Base-by-base conservation (phyloP, 2,888 invertebrate species). In the Trachelus iudaicus region DNA sequence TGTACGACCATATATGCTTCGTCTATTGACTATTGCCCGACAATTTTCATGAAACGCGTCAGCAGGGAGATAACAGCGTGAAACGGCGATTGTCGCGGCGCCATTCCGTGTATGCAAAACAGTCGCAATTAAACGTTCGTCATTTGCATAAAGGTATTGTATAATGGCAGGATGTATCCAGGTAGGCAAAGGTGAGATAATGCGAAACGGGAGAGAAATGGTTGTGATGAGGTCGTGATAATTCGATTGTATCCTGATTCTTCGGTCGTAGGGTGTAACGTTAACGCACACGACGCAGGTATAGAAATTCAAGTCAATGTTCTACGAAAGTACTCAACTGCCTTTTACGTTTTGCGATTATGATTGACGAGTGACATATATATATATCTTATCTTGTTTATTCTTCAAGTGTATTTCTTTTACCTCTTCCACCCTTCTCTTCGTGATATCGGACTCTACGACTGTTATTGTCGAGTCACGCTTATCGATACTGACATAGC, bases 221-320 rank as follows among this genome's bases (percentile, higher is more conserved):
- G 76, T 69, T 73, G 77, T 82, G 84, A 85, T 83, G 81, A 82
- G 82, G 81, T 79, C 79, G 79, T 78, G 83, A 83, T 85, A 84
- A 84, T 83, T 84, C 84, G 81, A 84, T 85, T 84, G 83, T 83
- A 85, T 84, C 84, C 80, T 83, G 79, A 81, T 81, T 79, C 76
- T 79, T 80, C 77, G 77, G 77, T 23, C 56, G 23, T 23, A 56
- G 23, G 23, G 0, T 56, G 23, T 56, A 56, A 23, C 56, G 23
- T 56, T 23, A 23, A 56, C 6, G 56, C 56, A 2, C 56, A 23
- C 56, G 56, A 23, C 9, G 2, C 56, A 56, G 9, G 23, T 23
- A 56, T 56, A 56, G 56, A 56, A 56, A 56, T 56, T 56, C 9
- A 56, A 56, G 9, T 56, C 23, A 56, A 56, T 23, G 56, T 56